phyloP scores from a whole-genome alignment of 2,888 invertebrate genomes.

The Dynastes hyllus region DNA sequence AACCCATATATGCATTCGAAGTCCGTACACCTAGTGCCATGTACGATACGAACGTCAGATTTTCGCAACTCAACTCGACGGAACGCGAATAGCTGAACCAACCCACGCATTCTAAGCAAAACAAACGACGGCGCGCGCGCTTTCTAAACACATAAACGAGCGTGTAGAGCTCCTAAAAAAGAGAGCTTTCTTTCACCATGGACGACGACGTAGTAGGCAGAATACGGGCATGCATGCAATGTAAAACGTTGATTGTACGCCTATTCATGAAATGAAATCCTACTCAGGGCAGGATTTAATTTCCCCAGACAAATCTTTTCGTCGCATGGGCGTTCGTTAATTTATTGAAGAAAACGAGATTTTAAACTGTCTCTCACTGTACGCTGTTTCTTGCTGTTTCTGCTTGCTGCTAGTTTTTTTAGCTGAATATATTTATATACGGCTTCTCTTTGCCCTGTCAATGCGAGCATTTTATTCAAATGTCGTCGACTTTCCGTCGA shows the following conservation, averaged over 20 bases:
- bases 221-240: neutral
- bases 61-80: conserved; percentile 25
- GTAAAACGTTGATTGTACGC: conserved; percentile 41
- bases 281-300: conserved; percentile 56
- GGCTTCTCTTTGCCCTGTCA: neutral
- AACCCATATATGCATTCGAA: neutral
- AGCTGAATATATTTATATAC: conserved; percentile 14
- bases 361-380: conserved; percentile 55
- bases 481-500: conserved; percentile 19
- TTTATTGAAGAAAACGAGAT: conserved; percentile 60
- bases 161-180: conserved; percentile 22
- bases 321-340: conserved; percentile 58
- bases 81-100: conserved; percentile 39
- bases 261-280: conserved; percentile 60
- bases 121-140: conserved; percentile 9
- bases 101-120: conserved; percentile 52
- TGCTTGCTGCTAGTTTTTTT: conserved; percentile 26
- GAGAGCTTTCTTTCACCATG: conserved; percentile 35
- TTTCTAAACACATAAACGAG: conserved; percentile 39
- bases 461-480: conserved; percentile 25
- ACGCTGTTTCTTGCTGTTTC: neutral
- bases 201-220: conserved; percentile 17
- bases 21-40: too few species aligned
- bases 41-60: conserved; percentile 3
- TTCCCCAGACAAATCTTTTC: too few species aligned